Conservation (phyloP, 2,797 vertebrate genomes). For the Sebastes baramenuke region DNA sequence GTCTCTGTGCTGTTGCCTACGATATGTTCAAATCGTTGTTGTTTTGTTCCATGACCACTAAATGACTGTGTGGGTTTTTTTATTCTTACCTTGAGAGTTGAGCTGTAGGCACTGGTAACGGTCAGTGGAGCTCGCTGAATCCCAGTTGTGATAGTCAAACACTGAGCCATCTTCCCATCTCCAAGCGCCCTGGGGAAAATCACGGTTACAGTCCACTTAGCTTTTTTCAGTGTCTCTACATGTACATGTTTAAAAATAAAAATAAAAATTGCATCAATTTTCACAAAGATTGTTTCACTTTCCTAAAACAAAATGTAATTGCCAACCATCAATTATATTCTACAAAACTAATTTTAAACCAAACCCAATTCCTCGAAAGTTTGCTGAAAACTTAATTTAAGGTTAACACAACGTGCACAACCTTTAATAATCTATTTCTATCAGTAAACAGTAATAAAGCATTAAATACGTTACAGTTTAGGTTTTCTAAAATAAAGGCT, state of each 20-base stretch:
- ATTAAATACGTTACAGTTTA: neutral
- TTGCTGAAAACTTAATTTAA: neutral
- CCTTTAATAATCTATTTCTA: neutral
- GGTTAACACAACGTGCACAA: neutral
- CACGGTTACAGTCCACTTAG: neutral
- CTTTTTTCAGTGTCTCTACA: neutral
- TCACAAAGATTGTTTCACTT: too few relatives aligned
- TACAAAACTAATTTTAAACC: neutral
- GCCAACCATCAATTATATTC: neutral
- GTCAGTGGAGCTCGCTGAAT: rapidly evolving
- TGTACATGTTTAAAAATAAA: neutral
- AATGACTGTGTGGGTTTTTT: neutral
- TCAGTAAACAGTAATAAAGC: neutral
- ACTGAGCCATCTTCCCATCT: conserved; percentile 43
- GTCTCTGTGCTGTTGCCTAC: neutral
- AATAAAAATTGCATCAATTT: too few relatives aligned
- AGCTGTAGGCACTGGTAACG: conserved; percentile 24
- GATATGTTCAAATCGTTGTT: neutral
- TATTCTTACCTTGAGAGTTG: conserved; percentile 20
- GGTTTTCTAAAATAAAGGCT: neutral
- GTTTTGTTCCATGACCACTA: neutral
- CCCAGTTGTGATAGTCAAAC: conserved; percentile 13
- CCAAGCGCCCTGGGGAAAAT: conserved; percentile 19
- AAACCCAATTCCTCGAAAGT: neutral
- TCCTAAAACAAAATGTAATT: too few relatives aligned